Evolutionary conservation across 1,140 invertebrate species (phyloP).

Genomic region (Bombus superbus): DNA sequence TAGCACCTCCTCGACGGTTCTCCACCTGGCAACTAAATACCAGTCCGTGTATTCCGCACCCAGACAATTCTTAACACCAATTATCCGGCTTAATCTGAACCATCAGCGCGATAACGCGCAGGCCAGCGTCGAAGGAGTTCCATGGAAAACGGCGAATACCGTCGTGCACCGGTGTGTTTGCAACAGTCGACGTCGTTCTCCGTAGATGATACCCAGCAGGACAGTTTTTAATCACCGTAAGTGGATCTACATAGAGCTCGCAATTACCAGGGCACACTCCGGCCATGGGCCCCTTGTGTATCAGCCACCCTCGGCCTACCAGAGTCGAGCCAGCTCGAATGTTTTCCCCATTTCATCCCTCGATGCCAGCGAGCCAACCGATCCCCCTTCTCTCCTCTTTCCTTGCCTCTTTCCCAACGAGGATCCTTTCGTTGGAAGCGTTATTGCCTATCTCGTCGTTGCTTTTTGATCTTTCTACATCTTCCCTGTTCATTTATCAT

Average conservation of each 20-base stretch:
- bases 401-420: neutral
- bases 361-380: constrained; percentile 32
- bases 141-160: neutral
- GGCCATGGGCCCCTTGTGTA: constrained; percentile 77
- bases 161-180: constrained; percentile 4
- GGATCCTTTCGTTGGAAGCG: constrained; percentile 21
- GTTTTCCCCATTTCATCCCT: constrained; percentile 73
- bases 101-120: neutral
- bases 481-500: constrained; percentile 17
- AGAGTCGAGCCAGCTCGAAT: constrained; percentile 61
- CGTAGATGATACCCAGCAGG: constrained; percentile 78
- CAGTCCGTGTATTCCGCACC: neutral
- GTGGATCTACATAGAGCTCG: constrained; percentile 82
- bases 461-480: constrained; percentile 25
- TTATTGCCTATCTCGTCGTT: constrained; percentile 24
- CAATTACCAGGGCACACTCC: constrained; percentile 80
- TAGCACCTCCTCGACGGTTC: neutral
- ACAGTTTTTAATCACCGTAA: constrained; percentile 84
- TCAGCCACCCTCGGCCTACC: constrained; percentile 62
- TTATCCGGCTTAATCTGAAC: constrained; percentile 20
- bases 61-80: constrained; percentile 4
- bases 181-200: constrained; percentile 48
- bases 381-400: neutral
- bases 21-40: neutral
- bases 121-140: constrained; percentile 2